Evolutionary conservation across 37 sponge, comb jelly and placozoan genomes (phyloP).

Genomic region (Eunapius fragilis): DNA sequence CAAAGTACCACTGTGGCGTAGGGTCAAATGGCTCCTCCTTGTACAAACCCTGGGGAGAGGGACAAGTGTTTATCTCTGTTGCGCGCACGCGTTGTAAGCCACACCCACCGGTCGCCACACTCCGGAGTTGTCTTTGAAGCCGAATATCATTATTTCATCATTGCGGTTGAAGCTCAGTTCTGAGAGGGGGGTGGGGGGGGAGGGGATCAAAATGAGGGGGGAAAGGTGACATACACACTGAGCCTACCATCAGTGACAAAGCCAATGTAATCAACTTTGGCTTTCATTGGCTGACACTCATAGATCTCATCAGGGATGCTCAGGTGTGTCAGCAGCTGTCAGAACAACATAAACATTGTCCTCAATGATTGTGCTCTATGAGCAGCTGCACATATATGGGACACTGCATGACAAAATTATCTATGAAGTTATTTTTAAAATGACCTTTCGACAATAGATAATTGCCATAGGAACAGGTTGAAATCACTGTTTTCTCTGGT

Average conservation of each 20-base stretch:
- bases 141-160: constrained; percentile 63
- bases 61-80: background rate
- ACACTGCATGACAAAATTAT: too few species aligned
- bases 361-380: too few species aligned
- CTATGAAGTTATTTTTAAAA: too few species aligned
- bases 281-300: constrained; percentile 38
- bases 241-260: constrained; percentile 66
- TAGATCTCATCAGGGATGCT: constrained; percentile 80
- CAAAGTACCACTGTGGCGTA: constrained; percentile 79
- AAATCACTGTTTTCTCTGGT: too few species aligned
- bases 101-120: constrained; percentile 73
- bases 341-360: background rate
- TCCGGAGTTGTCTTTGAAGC: constrained; percentile 40
- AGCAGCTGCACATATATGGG: too few species aligned
- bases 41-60: constrained; percentile 58
- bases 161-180: constrained; percentile 70
- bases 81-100: background rate
- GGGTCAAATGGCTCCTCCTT: constrained; percentile 76
- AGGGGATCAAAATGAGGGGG: background rate
- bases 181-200: background rate
- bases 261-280: constrained; percentile 58
- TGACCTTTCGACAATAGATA: too few species aligned
- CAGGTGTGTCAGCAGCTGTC: constrained; percentile 74
- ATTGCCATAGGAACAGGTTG: too few species aligned
- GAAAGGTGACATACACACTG: background rate